These are phyloP conservation scores for Elephantulus edwardii DNA, from an alignment of 2,113 vertebrate genomes.

Conservation along the genomic window DNA sequence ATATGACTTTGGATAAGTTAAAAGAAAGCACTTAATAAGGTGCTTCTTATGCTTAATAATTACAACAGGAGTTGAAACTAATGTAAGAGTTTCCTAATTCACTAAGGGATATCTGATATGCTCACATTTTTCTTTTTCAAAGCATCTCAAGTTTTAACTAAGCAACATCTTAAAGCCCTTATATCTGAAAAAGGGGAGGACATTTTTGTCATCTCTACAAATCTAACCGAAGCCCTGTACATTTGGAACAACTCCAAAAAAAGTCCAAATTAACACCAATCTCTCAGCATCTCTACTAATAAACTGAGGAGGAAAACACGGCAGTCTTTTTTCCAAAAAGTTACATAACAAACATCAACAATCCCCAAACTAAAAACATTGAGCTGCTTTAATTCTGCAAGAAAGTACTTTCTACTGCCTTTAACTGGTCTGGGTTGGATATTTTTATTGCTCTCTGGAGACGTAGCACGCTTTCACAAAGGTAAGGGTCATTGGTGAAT, in stretches of 20 bases:
- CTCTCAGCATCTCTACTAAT: background rate
- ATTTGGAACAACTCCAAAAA: background rate
- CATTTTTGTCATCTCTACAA: background rate
- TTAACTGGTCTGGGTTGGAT: constrained; percentile 8
- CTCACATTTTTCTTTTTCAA: background rate
- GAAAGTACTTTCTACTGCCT: background rate
- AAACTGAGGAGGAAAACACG: background rate
- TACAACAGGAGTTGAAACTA: background rate
- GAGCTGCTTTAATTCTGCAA: background rate
- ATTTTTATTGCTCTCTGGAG: constrained; percentile 38
- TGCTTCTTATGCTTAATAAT: background rate
- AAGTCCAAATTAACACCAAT: background rate
- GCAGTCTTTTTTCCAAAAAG: background rate
- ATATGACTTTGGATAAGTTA: background rate
- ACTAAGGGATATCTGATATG: background rate
- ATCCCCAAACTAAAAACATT: background rate
- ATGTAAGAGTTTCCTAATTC: background rate
- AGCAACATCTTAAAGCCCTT: background rate
- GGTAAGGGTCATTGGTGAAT: background rate
- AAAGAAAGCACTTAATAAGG: background rate
- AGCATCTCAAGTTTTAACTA: background rate
- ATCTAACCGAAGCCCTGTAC: background rate
- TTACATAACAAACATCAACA: background rate
- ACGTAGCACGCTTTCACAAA: background rate
- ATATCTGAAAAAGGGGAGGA: background rate